Base-by-base conservation (phyloP, 30 jellyfish, hydroid and myxozoan species). In the Aurelia aurita region DNA sequence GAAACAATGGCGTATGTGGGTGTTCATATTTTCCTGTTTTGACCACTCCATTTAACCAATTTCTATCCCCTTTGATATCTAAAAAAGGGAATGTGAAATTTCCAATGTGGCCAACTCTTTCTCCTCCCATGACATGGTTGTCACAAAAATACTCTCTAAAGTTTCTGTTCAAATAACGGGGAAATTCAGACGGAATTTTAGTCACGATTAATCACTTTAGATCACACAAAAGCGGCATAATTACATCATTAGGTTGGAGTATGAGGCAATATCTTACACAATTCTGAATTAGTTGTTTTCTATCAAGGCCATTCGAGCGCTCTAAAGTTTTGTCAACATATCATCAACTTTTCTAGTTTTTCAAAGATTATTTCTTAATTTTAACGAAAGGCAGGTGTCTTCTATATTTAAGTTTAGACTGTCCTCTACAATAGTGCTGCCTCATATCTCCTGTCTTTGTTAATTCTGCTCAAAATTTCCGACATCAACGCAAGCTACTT, bases 301-400 rank as follows among this genome's bases (percentile, higher is more conserved):
- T 77, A 72, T 43, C 31, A 58, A 31, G 69, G 79, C 79, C 58
- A 25, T 73, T 77, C 39, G 70, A 62, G 46, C 43, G 35, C 70
- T 45, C 23, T 43, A 43, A 27, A 77, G 88, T 77, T 77, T 77
- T 77, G 88, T 77, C 62, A 77, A 77, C 88, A 77, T 5, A 20
- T 77, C 69, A 31, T 59, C 69, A 60, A 43, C 22, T 63, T 77
- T 47, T 34, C 65, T 20, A 9, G 79, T 13, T 60, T 29, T 51
- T 39, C 69, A 60, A 77, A 77, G 88, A 77, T 77, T 77, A 77
- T 59, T 28, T 23, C 27, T 59, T 31, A 18, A 27, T 77, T 27
- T 23, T 51, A 23, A 18, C 0, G 58, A 22, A 34, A 67, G 26
- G 79, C 88, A 77, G 88, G 88, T 77, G 88, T 43, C 45, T 10